Base-by-base conservation (phyloP, 53 echinoderm and acorn worm genomes). In the Actinopyga echinites region DNA sequence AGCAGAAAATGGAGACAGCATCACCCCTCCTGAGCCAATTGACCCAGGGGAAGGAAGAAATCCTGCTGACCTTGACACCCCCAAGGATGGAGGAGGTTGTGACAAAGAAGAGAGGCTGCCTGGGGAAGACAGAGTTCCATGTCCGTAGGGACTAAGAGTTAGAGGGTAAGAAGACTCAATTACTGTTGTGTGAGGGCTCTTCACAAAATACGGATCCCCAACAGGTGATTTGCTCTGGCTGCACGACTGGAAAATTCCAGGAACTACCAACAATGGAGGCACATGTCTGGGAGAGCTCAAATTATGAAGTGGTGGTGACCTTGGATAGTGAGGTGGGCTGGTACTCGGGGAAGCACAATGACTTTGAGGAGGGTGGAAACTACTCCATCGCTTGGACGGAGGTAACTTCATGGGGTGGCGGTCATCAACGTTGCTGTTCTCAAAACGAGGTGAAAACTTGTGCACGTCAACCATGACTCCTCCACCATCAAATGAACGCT, bases 361-460 rank as follows among this genome's bases (percentile, higher is more conserved):
- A 36, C 77, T 55, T 61, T 53, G 57, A 4, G 85, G 89, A 56
- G 87, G 88, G 6, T 82, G 84, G 12, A 78, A 79, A 22, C 90
- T 92, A 61, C 90, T 94, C 97, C 97, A 97, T 63, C 97, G 83
- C 79, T 97, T 97, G n/a, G 92, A 91, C 21, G 97, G 97, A 21
- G 97, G 97, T 8, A 97, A 85, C 77, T 97, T 97, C 88, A 91
- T 88, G 56, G 93, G 83, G 21, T 82, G 79, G 36, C 64, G 85
- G 60, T 90, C 84, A 7, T 93, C 87, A 53, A 85, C 66, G 68
- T 90, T 89, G 69, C 90, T 90, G 83, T 88, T 90, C 26, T 95
- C 81, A 38, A 80, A 80, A 34, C 62, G 36, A 19, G 61, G 81
- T 17, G 81, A 80, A 25, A 60, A 80, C 29, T 59, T 61, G 81